Conservation (phyloP, 2,797 vertebrate genomes). For the Lithobates pipiens region DNA sequence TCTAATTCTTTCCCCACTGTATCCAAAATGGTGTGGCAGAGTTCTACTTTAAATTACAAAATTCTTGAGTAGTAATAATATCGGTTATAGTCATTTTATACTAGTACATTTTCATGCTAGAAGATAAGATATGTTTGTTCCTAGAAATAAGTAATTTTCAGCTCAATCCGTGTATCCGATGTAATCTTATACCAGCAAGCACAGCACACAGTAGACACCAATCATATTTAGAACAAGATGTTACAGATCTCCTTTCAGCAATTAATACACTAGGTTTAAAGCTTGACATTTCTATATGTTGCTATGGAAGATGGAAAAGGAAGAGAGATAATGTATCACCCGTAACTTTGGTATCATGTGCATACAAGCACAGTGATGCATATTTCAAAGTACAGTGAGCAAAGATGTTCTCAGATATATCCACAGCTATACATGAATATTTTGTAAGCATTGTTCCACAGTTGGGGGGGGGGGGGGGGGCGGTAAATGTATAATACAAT, state of each 20-base stretch:
- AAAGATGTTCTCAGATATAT: too few relatives aligned
- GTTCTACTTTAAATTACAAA: too few relatives aligned
- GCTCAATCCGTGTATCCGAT: not conserved
- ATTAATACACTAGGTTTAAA: constrained; percentile 1
- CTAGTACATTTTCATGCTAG: not conserved
- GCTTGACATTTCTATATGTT: not conserved
- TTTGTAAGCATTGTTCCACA: too few relatives aligned
- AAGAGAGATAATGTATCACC: not conserved
- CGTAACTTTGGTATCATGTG: not conserved
- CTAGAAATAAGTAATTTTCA: not conserved
- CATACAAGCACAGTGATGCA: not conserved
- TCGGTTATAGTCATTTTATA: too few relatives aligned
- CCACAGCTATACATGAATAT: too few relatives aligned
- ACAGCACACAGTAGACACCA: not conserved
- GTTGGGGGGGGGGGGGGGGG: too few relatives aligned
- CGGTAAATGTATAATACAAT: too few relatives aligned
- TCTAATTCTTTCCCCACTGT: too few relatives aligned
- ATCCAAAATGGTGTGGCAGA: too few relatives aligned
- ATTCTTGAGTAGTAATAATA: too few relatives aligned
- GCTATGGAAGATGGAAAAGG: not conserved
- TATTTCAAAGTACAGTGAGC: not conserved
- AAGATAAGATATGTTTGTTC: constrained; percentile 3
- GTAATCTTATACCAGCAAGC: not conserved
- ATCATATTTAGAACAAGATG: constrained; percentile 4
- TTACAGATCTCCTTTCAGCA: constrained; percentile 13